phyloP scores from a whole-genome alignment of 2,888 invertebrate species.

The Conomelus anceps region DNA sequence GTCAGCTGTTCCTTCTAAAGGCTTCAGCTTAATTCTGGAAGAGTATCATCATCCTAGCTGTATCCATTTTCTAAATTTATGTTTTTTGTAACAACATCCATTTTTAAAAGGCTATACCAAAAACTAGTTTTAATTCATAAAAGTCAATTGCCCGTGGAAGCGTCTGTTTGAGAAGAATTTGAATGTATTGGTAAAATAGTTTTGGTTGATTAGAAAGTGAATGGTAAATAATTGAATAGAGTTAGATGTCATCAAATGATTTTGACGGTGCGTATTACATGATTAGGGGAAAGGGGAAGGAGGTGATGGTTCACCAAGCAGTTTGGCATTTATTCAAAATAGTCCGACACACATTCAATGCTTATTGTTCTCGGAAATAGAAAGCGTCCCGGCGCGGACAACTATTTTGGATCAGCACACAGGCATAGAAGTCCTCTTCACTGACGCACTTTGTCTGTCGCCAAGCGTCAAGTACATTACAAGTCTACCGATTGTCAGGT shows the following conservation, averaged over 20 bases:
- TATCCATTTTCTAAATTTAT: background rate
- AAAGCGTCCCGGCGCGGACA: background rate
- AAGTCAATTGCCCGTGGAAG: too few species aligned
- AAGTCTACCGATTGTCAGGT: background rate
- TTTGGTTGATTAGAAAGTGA: background rate
- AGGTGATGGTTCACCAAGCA: background rate
- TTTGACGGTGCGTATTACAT: background rate
- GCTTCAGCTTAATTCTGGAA: background rate
- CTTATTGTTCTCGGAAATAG: background rate
- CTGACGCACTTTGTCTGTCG: background rate
- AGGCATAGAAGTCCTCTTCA: too few species aligned
- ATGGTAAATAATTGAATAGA: background rate
- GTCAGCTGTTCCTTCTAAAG: background rate
- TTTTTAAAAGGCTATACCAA: background rate
- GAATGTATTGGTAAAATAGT: too few species aligned
- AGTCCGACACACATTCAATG: background rate
- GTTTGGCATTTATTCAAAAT: background rate
- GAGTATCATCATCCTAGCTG: background rate
- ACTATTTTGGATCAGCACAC: too few species aligned
- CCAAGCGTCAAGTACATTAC: background rate
- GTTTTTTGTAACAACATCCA: too few species aligned
- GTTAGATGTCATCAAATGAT: background rate
- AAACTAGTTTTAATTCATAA: too few species aligned
- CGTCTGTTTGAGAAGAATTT: too few species aligned
- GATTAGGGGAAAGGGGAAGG: background rate